Evolutionary conservation across 2,888 invertebrate species (phyloP), one percentile per base, ranked within the genome.

Genomic region (Agonum fuliginosum): DNA sequence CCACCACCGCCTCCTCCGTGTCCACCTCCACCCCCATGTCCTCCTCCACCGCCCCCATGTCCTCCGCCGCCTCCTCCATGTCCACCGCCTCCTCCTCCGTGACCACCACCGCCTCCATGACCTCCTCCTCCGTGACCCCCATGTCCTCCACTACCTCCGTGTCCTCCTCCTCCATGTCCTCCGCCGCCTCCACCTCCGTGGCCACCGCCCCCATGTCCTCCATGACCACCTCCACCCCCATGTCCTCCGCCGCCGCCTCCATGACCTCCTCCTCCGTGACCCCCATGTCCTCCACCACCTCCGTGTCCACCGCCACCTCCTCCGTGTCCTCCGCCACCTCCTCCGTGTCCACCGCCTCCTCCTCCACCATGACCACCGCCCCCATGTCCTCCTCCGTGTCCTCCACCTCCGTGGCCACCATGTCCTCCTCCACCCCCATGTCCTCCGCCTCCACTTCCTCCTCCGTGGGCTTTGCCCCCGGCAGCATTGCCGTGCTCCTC

Each of bases 371-470:
- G 51, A 14, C 58, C 69, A n/a, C 75, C 70, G 14, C 54, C 37
- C 10, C 78, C 78, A 30, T 37, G 20, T 12, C 84, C 84, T 30
- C 83, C 37, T 14, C 78, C 78, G 22, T 37, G 20, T 12, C 84
- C 84, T 30, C 83, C 84, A 14, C 84, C 85, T 73, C 81, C 80
- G 69, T 80, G 81, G 10, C 79, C 78, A 37, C 76, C 74, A 30
- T 78, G 48, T 0, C 78, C 78, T 1, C 71, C 22, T 27, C 73
- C 34, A 12, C 77, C 14, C 3, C 58, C 48, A 10, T 54, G 54
- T 30, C 51, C 48, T n/a, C 62, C 67, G 22, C 43, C 22, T 27
- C 70, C 77, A 54, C 62, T n/a, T 27, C 73, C 34, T 10, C 77
- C 14, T 10, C 58, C 48, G 17, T 54, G 54, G 12, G 27, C 48